phyloP scores from a whole-genome alignment of 2,888 invertebrate genomes.

The Trissolcus brochymenae region DNA sequence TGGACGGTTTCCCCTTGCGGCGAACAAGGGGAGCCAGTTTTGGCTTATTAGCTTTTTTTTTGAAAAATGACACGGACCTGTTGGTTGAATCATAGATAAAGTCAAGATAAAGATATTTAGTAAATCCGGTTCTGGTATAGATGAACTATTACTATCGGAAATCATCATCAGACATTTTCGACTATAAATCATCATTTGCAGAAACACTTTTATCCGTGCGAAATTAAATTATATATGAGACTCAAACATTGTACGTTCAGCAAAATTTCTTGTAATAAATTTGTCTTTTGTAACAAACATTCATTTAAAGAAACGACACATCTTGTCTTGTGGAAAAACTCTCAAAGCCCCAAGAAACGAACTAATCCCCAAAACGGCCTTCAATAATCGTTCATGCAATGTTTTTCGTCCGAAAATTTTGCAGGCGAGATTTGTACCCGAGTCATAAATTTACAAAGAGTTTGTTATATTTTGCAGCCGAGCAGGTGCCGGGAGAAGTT shows the following conservation, averaged over 20 bases:
- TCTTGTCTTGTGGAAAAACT: too few species aligned
- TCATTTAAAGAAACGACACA: too few species aligned
- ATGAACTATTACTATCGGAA: too few species aligned
- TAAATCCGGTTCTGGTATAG: conserved; percentile 24
- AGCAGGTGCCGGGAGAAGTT: conserved; percentile 52
- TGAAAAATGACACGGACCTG: conserved; percentile 46
- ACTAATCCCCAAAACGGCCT: conserved; percentile 17
- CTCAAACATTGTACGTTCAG: too few species aligned
- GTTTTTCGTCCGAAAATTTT: conserved; percentile 30
- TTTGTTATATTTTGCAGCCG: conserved; percentile 47
- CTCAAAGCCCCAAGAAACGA: neutral
- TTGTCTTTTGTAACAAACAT: too few species aligned
- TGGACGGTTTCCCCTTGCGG: conserved; percentile 24
- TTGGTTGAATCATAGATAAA: conserved; percentile 45
- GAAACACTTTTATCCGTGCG: too few species aligned
- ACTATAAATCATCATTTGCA: too few species aligned
- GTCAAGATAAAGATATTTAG: conserved; percentile 44
- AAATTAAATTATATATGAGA: too few species aligned
- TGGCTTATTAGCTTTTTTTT: conserved; percentile 52
- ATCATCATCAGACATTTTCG: too few species aligned
- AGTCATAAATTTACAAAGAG: conserved; percentile 53
- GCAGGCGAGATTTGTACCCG: conserved; percentile 28
- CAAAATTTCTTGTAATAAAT: too few species aligned
- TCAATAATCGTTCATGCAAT: conserved; percentile 16
- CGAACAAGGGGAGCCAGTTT: conserved; percentile 31